These are phyloP conservation scores for Oxyruncus cristatus DNA, from an alignment of 2,113 vertebrate genomes.

Conservation along the genomic window DNA sequence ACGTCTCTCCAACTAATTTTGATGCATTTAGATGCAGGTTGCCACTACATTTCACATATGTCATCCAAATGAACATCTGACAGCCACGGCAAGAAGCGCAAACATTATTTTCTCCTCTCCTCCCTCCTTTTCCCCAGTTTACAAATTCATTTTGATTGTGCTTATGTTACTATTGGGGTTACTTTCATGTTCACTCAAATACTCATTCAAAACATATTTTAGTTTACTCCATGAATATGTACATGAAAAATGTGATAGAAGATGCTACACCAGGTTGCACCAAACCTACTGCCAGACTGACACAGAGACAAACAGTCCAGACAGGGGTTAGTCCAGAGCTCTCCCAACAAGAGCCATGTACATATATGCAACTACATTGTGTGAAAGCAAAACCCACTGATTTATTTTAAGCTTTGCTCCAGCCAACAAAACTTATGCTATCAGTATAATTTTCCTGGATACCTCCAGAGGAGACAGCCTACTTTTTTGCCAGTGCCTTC, in stretches of 20 bases:
- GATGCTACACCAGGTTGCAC: neutral
- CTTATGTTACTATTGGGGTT: neutral
- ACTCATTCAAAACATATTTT: neutral
- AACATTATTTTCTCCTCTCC: neutral
- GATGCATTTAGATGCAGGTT: neutral
- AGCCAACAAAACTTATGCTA: neutral
- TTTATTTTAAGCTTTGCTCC: neutral
- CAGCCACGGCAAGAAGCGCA: neutral
- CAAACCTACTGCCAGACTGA: neutral
- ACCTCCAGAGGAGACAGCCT: neutral
- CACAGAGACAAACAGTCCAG: neutral
- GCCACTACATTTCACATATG: neutral
- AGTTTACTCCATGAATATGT: neutral
- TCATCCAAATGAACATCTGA: conserved; percentile 12
- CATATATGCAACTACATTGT: neutral
- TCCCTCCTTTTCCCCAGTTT: neutral
- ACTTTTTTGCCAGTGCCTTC: neutral
- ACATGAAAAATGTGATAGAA: neutral
- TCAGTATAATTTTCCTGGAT: neutral
- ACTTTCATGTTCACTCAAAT: neutral
- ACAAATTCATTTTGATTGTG: neutral
- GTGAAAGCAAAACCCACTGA: neutral
- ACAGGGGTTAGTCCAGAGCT: neutral
- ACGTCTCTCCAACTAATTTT: neutral
- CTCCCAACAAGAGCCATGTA: neutral